Evolutionary conservation across 2,113 vertebrate species (phyloP), one percentile per base, ranked within the genome.

Genomic region (Microcebus griseorufus): DNA sequence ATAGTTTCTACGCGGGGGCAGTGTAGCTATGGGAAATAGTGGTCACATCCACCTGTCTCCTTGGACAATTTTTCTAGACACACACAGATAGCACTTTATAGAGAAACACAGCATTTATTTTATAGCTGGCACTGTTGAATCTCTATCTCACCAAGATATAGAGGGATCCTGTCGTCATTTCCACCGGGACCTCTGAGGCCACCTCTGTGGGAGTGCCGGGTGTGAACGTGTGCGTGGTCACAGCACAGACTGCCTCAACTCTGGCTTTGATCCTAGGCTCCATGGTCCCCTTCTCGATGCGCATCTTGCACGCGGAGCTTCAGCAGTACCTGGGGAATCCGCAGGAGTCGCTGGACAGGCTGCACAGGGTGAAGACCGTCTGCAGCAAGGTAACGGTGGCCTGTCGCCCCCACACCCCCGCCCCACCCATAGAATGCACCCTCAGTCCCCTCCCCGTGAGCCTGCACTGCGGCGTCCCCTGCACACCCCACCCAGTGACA

Each of bases 221-320:
- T 37, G 4, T 9, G 39, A 22, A 42, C 20, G 67, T 18, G 0
- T 12, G 27, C 29, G 22, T 20, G 5, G 29, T 14, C 4, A 45
- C 0, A 67, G 48, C 58, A 76, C 17, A 39, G 20, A 76, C 62
- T 72, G 25, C 84, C 78, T 39, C 72, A 11, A 0, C 88, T 55
- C 22, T 27, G 11, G 9, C 96, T 96, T 6, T 86, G 0, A 10
- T 96, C 97, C 32, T 97, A 99, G 99, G 99, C 96, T 99, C 99
- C 91, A 99, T 99, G 99, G 99, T 99, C 91, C 99, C 99, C 64
- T 99, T 99, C 97, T 99, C 99, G 48, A 99, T 99, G 99, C 97
- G 99, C 72, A 98, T 99, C 98, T 98, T 99, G 84, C 99, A 99
- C 34, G 99, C 99, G 0, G 99, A 99, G 97, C 99, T 99, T 81